Evolutionary conservation across 2,888 invertebrate species (phyloP), one percentile per base, ranked within the genome.

Genomic region (Limnephilus auricula): DNA sequence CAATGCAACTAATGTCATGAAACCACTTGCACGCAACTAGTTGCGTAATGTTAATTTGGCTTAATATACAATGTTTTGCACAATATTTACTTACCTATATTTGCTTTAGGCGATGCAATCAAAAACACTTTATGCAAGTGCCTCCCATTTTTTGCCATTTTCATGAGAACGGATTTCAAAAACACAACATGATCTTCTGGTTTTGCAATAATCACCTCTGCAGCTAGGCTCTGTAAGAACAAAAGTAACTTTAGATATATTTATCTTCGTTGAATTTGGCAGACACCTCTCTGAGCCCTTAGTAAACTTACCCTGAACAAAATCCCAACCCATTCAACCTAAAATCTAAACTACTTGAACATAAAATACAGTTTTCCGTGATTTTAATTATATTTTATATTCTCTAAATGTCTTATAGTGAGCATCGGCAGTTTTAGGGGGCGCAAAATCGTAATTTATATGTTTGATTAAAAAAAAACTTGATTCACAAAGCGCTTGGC

Each of bases 201-300:
- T 31, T 65, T 87, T 15, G 87, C 87, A 87, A 87, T 87, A 50
- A 87, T 87, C 65, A 87, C n/a, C 18, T 87, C 87, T 31, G 87
- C 31, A 50, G 87, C 65, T 18, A 87, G 9, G 2, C 15, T 50
- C 87, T 87, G 4, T 31, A 87, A 87, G 31, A 65, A 18, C 2
- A 31, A 2, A 37, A 40, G 5, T 2, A 18, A 82, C 80, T 32
- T 32, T 32, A 82, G 65, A 31, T 30, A 80, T 82, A 30, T 82
- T 82, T 82, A 32, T 82, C 13, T 32, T 32, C 0, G 65, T 25
- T 65, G 25, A 65, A n/a, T 25, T 65, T 65, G 65, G n/a, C 25
- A 9, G 65, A 6, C 65, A 9, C 65, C 65, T 65, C 25, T 9
- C 9, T 25, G 25, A 65, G 25, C 25, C 6, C 45, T 10, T 45